Evolutionary conservation across 1,140 invertebrate species (phyloP).

Genomic region (Pararge aegeria): DNA sequence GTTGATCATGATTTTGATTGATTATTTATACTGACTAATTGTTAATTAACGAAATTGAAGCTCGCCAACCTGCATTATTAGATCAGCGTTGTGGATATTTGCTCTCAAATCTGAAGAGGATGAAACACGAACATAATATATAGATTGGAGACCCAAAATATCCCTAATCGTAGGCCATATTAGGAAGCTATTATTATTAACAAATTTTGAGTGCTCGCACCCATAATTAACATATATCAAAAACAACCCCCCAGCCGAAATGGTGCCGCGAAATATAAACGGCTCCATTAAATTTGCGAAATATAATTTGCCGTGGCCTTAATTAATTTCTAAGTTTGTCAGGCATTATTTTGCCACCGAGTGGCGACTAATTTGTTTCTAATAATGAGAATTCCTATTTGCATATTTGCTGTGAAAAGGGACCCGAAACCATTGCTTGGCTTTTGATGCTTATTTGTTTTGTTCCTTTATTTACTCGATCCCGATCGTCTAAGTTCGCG

Average conservation of each 20-base stretch:
- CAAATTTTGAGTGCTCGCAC: not conserved
- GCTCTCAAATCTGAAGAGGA: no score
- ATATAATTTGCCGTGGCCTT: conserved; percentile 47
- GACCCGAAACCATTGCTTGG: not conserved
- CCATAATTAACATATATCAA: not conserved
- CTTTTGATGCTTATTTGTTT: not conserved
- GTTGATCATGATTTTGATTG: no score
- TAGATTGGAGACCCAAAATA: no score
- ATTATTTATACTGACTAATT: no score
- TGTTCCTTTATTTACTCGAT: not conserved
- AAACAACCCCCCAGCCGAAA: not conserved
- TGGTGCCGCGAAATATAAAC: conserved; percentile 8
- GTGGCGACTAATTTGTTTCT: conserved; percentile 32
- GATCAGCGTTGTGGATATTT: no score
- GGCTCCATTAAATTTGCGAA: conserved; percentile 44
- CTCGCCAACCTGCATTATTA: no score
- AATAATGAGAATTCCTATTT: conserved; percentile 13
- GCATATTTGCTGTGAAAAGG: not conserved
- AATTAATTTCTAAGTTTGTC: conserved; percentile 57
- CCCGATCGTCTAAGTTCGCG: not conserved
- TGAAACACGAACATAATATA: no score
- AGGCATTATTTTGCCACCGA: conserved; percentile 39
- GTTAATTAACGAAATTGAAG: no score
- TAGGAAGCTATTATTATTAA: not conserved
- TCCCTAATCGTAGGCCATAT: no score